phyloP scores from a whole-genome alignment of 2,113 vertebrate genomes.

The Sebastes fasciatus region DNA sequence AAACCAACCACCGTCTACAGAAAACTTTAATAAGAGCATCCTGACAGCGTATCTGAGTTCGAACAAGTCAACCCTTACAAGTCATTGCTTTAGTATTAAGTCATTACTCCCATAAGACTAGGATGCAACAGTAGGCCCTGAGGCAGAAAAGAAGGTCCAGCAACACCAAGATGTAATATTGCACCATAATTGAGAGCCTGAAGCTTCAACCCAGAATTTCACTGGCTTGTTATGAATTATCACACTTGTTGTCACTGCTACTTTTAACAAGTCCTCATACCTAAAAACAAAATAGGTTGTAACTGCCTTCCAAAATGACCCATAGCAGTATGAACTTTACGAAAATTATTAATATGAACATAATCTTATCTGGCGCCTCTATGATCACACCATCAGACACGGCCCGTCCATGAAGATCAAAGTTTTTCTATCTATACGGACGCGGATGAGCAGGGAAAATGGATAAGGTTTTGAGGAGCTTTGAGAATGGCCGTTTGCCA shows the following conservation, averaged over 20 bases:
- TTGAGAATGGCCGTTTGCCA: too few species aligned
- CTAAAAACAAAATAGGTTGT: background rate
- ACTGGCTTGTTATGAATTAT: slow-evolving; percentile 7
- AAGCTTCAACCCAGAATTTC: background rate
- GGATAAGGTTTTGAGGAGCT: too few species aligned
- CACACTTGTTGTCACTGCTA: background rate
- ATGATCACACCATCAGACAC: too few species aligned
- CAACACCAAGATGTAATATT: slow-evolving; percentile 30
- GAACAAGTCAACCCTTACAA: slow-evolving; percentile 32
- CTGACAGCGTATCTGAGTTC: slow-evolving; percentile 9
- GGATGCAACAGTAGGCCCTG: background rate
- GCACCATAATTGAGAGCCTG: slow-evolving; percentile 30
- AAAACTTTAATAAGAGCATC: slow-evolving; percentile 33
- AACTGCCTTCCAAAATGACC: background rate
- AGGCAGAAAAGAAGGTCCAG: slow-evolving; percentile 33
- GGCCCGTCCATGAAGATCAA: too few species aligned
- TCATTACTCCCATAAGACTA: slow-evolving; percentile 48
- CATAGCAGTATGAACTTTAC: background rate
- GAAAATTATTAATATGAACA: background rate
- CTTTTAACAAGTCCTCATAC: background rate
- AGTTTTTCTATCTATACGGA: too few species aligned
- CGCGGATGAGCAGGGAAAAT: too few species aligned
- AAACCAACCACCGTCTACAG: background rate
- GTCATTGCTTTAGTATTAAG: slow-evolving; percentile 55
- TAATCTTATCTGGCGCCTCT: background rate